Percentiles rank a stretch among this genome's conserved stretches.
phyloP scores from a whole-genome alignment of 2,888 invertebrate genomes.

The Tenthredo notha region DNA sequence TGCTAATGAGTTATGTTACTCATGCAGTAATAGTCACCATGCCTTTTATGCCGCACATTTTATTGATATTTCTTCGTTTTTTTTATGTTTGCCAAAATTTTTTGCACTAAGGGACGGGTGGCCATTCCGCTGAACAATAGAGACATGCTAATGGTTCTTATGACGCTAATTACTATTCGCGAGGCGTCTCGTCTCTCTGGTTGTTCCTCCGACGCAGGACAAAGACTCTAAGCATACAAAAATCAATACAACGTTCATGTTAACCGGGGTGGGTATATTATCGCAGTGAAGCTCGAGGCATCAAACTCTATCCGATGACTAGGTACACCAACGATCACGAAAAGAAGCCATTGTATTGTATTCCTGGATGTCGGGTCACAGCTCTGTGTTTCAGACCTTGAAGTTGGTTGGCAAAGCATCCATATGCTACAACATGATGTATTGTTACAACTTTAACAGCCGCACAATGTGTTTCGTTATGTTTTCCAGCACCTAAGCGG shows the following conservation, averaged over 20 bases:
- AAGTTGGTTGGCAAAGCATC: conserved; percentile 65
- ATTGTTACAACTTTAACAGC: conserved; percentile 65
- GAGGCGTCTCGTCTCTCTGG: conserved; percentile 37
- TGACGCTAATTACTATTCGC: conserved; percentile 50
- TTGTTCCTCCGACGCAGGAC: conserved; percentile 44
- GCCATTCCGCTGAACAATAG: conserved; percentile 37
- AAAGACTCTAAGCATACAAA: conserved; percentile 50
- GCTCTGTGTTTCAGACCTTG: conserved; percentile 70
- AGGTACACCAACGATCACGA: conserved; percentile 60
- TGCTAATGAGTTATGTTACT: background rate
- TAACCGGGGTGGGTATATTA: conserved; percentile 9
- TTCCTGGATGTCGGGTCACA: conserved; percentile 67
- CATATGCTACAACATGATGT: conserved; percentile 75
- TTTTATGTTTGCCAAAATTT: conserved; percentile 4
- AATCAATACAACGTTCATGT: conserved; percentile 43
- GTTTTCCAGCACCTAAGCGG: background rate
- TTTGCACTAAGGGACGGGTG: background rate
- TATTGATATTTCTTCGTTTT: background rate
- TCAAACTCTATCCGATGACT: conserved; percentile 64
- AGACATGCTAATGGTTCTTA: conserved; percentile 44
- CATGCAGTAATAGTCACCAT: background rate
- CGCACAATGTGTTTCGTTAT: conserved; percentile 13
- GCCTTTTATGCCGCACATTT: background rate
- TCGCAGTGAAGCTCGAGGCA: conserved; percentile 58
- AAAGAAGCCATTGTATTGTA: conserved; percentile 71